Base-by-base conservation (phyloP, 2,888 invertebrate species). In the Lasiommata megera region DNA sequence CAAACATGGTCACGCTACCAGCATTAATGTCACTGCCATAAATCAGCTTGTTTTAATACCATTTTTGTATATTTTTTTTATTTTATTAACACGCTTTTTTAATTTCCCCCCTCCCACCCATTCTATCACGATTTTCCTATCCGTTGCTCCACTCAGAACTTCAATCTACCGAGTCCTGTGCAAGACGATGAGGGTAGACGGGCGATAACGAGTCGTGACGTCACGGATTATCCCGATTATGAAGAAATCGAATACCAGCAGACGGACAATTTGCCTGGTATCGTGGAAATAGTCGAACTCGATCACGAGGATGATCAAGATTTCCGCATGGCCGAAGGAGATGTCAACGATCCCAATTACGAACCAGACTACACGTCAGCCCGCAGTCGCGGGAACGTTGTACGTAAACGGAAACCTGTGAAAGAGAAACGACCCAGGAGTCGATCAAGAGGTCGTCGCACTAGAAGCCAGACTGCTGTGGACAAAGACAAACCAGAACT, bases 21-120 rank as follows among this genome's bases (percentile, higher is more conserved):
- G 56, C 65, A 64, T 65, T 65, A 64, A 67, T 68, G 69, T 70
- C 69, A 68, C 67, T 73, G 68, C 71, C 76, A 74, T 76, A 72
- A 72, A 68, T 70, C 70, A 68, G 82, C 82, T 83, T 84, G 73
- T 71, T 79, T 81, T 81, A 79, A 80, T 82, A 77, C 63, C 67
- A 68, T 79, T 52, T 76, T 68, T 58, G n/a, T 23, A 54, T 55
- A 31, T 53, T 70, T 72, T 70, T 86, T 84, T 85, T 78, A 82
- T 88, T 89, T 85, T 85, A 90, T 92, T 92, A 92, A 92, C 92
- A 88, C 85, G 89, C 90, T 92, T 91, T 90, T 90, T 91, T 91
- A 85, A 88, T 86, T 88, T 88, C 74, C 80, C 80, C 58, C 85
- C 73, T 68, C 79, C 84, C 72, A 72, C 78, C 85, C 79, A 60